Conservation (phyloP, 2,888 invertebrate genomes). For the Oxyteleia sp. region DNA sequence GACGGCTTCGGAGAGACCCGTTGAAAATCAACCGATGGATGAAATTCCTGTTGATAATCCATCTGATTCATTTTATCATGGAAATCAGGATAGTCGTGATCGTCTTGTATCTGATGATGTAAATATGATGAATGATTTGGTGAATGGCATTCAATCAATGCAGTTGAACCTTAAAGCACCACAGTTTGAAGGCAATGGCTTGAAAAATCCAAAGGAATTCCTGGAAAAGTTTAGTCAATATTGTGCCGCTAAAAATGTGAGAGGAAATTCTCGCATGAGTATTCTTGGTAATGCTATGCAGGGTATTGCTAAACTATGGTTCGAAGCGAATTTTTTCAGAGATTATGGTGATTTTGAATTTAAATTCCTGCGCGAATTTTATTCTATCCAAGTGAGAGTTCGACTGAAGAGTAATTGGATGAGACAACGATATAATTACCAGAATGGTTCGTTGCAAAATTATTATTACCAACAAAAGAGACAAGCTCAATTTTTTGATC, state of each 20-base stretch:
- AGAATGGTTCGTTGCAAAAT: background rate
- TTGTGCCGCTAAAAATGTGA: slow-evolving; percentile 21
- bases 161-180: slow-evolving; percentile 23
- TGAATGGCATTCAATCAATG: too few relatives aligned
- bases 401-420: slow-evolving; percentile 34
- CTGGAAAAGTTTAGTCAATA: slow-evolving; percentile 14
- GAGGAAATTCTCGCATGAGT: background rate
- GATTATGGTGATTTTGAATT: slow-evolving; percentile 23
- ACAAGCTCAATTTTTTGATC: slow-evolving; percentile 17
- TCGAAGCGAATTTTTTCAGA: slow-evolving; percentile 7
- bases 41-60: too few relatives aligned
- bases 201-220: slow-evolving; percentile 26
- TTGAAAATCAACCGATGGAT: too few relatives aligned
- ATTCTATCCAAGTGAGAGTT: slow-evolving; percentile 28
- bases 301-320: slow-evolving; percentile 25
- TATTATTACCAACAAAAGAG: slow-evolving; percentile 24
- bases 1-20: too few relatives aligned
- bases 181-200: slow-evolving; percentile 21
- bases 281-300: slow-evolving; percentile 18
- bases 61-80: too few relatives aligned
- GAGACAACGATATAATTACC: background rate
- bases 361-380: slow-evolving; percentile 43
- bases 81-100: too few relatives aligned
- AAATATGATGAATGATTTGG: too few relatives aligned
- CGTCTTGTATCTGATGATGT: too few relatives aligned